Evolutionary conservation across 2,888 invertebrate genomes (phyloP), one percentile per base, ranked within the genome.

Genomic region (Brenthis ino): DNA sequence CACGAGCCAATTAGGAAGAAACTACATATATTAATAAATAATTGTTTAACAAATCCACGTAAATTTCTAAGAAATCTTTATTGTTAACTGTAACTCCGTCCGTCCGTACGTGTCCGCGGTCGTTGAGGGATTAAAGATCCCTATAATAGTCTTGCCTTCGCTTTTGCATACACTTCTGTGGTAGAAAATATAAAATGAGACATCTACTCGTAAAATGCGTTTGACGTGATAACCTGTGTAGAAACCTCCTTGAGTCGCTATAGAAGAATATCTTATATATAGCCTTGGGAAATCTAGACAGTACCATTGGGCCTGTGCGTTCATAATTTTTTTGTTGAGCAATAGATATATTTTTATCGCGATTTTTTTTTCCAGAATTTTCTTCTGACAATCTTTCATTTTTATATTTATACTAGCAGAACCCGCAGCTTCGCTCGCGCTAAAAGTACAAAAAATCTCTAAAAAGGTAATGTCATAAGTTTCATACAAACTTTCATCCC

Each of bases 271-370:
- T 61, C 61, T 65, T 33, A 55, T 28, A 54, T 53, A 37, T 60
- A 61, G 65, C 67, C 66, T 69, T 68, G 70, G 70, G 72, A 73
- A 70, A 73, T 73, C 70, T 68, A 67, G 69, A 64, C 61, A 61
- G 64, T 70, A 61, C 58, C 48, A 66, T 47, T 60, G 64, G 64
- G 58, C 37, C 51, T 53, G 67, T 50, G 63, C 8, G 57, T 47
- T 51, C 61, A 67, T 68, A 33, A 24, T 28, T 63, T 58, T 64
- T 56, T 60, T 43, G 53, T 43, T 51, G 20, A 54, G 57, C 64
- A 60, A 68, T 66, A 16, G 16, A 0, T 16, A 63, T 57, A 68
- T 71, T 71, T 68, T 60, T 50, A 28, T 60, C 1, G 11, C 16
- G 50, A 11, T 12, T 3, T 50, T 33, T 6, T 28, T 50, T 50